Percentiles rank a stretch among this genome's conserved stretches.
These are phyloP conservation scores for Cremastobaeus sp. DNA, from an alignment of 2,888 invertebrate genomes.

Conservation along the genomic window DNA sequence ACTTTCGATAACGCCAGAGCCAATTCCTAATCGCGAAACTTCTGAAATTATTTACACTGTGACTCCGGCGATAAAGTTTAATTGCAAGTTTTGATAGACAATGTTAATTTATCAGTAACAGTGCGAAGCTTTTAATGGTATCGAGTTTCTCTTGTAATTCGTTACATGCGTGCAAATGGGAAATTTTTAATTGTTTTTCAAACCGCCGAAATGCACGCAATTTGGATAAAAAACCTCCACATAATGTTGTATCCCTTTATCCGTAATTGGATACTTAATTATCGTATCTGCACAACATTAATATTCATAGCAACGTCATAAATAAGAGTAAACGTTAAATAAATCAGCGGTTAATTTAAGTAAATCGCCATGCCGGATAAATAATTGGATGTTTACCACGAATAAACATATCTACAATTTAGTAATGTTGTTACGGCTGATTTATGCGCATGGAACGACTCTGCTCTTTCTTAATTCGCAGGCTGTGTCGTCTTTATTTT, in stretches of 20 bases:
- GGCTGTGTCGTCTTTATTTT: constrained; percentile 20
- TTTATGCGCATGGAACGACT: constrained; percentile 16
- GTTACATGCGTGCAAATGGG: too few species aligned
- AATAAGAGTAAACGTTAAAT: constrained; percentile 20
- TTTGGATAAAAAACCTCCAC: too few species aligned
- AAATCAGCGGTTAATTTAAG: constrained; percentile 34
- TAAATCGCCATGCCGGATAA: constrained; percentile 18
- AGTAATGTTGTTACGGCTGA: constrained; percentile 25
- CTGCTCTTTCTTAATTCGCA: neutral
- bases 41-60: too few species aligned
- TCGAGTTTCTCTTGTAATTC: too few species aligned
- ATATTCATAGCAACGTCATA: constrained; percentile 26
- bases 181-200: too few species aligned
- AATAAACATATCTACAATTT: constrained; percentile 24
- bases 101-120: too few species aligned
- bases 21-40: too few species aligned
- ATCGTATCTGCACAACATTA: constrained; percentile 16
- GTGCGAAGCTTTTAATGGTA: too few species aligned
- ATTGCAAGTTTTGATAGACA: too few species aligned
- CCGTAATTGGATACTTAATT: constrained; percentile 15
- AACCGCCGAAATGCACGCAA: too few species aligned
- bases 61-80: too few species aligned
- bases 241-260: neutral
- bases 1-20: too few species aligned
- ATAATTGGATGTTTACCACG: constrained; percentile 26